Base-by-base conservation (phyloP, 2,888 invertebrate species). In the Labia minor region DNA sequence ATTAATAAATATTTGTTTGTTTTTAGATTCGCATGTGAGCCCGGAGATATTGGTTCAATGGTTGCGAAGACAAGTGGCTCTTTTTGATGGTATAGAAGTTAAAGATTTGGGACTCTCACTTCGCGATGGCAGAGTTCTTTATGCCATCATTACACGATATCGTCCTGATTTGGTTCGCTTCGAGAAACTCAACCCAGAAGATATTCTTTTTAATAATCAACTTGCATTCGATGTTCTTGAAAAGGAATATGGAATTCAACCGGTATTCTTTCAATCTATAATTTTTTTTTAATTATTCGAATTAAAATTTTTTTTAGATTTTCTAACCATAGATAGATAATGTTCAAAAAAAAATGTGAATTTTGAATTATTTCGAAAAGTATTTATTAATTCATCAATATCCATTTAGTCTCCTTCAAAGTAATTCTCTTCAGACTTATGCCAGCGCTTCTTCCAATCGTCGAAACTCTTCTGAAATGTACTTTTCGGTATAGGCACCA, bases 121-220 rank as follows among this genome's bases (percentile, higher is more conserved):
- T 78, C 83, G 83, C 75, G 82, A 82, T 75, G 84, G 87, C 69
- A 74, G 87, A 74, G 81, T 86, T 20, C 78, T 90, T 70, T 87
- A 86, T 78, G 87, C 88, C 68, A 85, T 93, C 72, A 83, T 94
- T 71, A 85, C 86, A 74, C 87, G 91, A 70, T 96, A 95, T 81
- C 84, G 95, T 68, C 96, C 96, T 1, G 93, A 95, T 80, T 82
- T 96, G 73, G 81, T 95, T 72, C 90, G 94, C 72, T 86, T 86
- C 74, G 82, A 82, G 73, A 79, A 83, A 65, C 79, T 90, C 64
- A 82, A 84, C 73, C 81, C 85, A 67, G 82, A 84, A 71, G 86
- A 86, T 70, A 78, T 85, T 1, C 81, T 82, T 33, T 83, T 85
- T 71, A 87, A 90, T 74, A 90, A 92, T 75, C 87, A 91, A 73